Base-by-base conservation (phyloP, 2,113 vertebrate genomes). In the Elaphurus davidianus region DNA sequence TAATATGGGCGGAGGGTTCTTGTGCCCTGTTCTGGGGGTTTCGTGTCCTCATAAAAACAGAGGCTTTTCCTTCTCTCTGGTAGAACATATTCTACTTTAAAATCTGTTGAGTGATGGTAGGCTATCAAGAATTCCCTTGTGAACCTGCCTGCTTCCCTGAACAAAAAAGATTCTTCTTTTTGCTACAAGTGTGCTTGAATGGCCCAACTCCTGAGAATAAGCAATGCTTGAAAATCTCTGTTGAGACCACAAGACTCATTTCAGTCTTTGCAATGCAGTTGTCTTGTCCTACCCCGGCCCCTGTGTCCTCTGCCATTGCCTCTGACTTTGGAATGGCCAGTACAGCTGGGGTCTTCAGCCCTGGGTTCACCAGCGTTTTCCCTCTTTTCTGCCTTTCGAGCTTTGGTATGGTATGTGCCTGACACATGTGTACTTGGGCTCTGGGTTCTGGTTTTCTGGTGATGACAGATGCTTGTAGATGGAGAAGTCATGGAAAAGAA, bases 161-260 rank as follows among this genome's bases (percentile, higher is more conserved):
- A 64, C 27, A 33, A 40, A 25, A 12, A 47, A 96, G 79, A 25
- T 92, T 96, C 97, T 98, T 87, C 82, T 87, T 86, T 30, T 94
- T 94, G 82, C 95, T 86, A 3, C 87, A 40, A 79, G 90, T 84
- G 89, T 57, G 59, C 96, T 97, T 97, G 94, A 97, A 93, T 81
- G 83, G 95, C 94, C 96, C 94, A 91, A 94, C 91, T 97, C 33
- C 84, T 96, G 97, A 97, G 96, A 91, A 93, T 85, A 95, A 87
- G 67, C 4, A 47, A 23, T 11, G 55, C 52, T 45, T 83, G 28
- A 59, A 74, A 16, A 30, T 55, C 40, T 47, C 50, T 60, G 1
- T 16, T 47, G 83, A 67, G 57, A 64, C 94, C 67, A 47, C 78
- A 47, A 54, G 62, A 81, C 92, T 98, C 85, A 84, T 50, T 90